These are phyloP conservation scores for Syngnathus floridae DNA, from an alignment of 2,113 vertebrate genomes.

Conservation along the genomic window DNA sequence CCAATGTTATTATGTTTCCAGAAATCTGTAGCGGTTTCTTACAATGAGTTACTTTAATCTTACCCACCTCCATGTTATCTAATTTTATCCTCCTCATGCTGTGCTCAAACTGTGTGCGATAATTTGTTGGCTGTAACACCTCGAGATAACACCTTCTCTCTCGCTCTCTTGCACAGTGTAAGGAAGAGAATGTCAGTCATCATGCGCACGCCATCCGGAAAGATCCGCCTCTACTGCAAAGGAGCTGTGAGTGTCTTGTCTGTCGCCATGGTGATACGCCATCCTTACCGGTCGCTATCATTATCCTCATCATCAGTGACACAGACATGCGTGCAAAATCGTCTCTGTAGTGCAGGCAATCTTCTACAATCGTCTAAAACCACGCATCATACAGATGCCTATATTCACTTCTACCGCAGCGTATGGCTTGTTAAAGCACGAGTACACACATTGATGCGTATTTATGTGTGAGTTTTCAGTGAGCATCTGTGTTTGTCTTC, in stretches of 20 bases:
- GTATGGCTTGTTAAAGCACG: background rate
- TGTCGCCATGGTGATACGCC: constrained; percentile 60
- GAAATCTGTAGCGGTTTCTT: background rate
- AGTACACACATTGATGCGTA: background rate
- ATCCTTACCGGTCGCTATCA: constrained; percentile 36
- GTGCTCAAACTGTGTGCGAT: constrained; percentile 25
- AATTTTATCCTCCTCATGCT: constrained; percentile 27
- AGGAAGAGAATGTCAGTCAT: constrained; percentile 99
- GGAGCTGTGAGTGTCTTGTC: constrained; percentile 88
- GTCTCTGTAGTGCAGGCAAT: constrained; percentile 14
- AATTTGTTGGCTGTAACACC: constrained; percentile 27
- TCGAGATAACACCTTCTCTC: constrained; percentile 21
- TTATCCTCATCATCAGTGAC: constrained; percentile 18
- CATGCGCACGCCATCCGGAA: constrained; percentile 91
- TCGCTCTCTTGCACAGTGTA: constrained; percentile 60
- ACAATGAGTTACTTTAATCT: constrained; percentile 7
- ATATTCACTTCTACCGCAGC: background rate
- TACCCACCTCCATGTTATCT: constrained; percentile 15
- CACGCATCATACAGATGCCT: background rate
- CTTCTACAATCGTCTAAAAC: background rate
- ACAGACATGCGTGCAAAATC: background rate
- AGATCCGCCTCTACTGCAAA: constrained; percentile 98
- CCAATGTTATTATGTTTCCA: too few relatives aligned
- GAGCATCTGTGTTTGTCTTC: constrained; percentile 49
- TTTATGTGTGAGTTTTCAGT: constrained; percentile 28